Base-by-base conservation (phyloP, 2,888 invertebrate species). In the Ametastegia equiseti region DNA sequence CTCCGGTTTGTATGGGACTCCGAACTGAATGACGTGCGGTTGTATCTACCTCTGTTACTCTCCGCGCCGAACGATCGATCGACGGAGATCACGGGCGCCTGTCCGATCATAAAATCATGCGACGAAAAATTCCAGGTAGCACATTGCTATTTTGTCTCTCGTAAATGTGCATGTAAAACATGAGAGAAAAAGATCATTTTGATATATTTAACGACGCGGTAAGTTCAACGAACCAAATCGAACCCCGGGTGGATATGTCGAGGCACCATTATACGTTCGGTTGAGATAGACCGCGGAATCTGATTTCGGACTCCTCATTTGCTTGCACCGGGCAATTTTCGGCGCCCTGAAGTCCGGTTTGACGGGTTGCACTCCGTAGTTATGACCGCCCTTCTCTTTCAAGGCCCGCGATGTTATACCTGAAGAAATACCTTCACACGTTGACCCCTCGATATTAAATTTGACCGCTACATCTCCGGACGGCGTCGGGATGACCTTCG, bases 341-440 rank as follows among this genome's bases (percentile, higher is more conserved):
- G 78, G 60, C 78, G 39, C 78, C 78, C 78, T 23, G 13, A 27
- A 39, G 88, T 87, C 90, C 89, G 90, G 89, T 91, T 90, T 89
- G 87, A 87, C 87, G 86, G 83, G 89, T 88, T 85, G 81, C 75
- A 75, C 75, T 47, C 7, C 6, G 54, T 54, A 23, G 36, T 54
- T 19, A 54, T 75, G 15, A 9, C 33, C 54, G 45, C 27, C 71
- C 42, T 45, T 71, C 71, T n/a, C 71, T 47, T 71, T 30, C 71
- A 71, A 71, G 45, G 36, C 15, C 27, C 15, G 71, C 47, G 39
- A 39, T 39, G 19, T 39, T 67, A 67, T 39, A 67, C 65, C 65
- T 67, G 65, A 47, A 71, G 15, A 5, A 71, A 71, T 30, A 71
- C 71, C 71, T 71, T 45, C 27, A 19, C 45, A 45, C 47, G 7